Evolutionary conservation across 2,888 invertebrate species (phyloP), one percentile per base, ranked within the genome.

Genomic region (Masnerella sp.): DNA sequence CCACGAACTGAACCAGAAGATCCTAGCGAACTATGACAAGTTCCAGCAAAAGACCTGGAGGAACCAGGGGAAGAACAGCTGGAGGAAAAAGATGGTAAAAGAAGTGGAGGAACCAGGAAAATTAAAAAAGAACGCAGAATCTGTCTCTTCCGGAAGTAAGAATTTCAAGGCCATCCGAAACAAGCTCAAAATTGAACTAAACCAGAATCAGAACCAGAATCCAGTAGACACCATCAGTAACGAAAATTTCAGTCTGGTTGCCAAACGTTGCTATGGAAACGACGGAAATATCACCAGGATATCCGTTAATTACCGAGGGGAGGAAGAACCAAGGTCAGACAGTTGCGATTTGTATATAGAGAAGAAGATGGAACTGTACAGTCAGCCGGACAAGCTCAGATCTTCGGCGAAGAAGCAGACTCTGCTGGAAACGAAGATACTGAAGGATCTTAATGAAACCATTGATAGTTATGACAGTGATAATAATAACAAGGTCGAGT

Each of bases 1-100:
- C 7, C 84, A 85, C 62, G 87, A 87, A 38, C 67, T 87, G 17
- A 87, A 87, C 73, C 84, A 83, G 20, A 86, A 87, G 76, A 87
- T 87, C 14, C 74, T 86, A 1, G 82, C 82, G 2, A 87, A 84
- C 62, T 83, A 84, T 59, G 86, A 86, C 42, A 81, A 80, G 17
- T 84, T 85, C 45, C 85, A 85, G 28, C 82, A 83, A 14, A 85
- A 79, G 22, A 83, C 84, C 0, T 83, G 80, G 69, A 77, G 80
- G 9, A 52, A 5, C n/a, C 77, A 79, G 14, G 25, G 61, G 28
- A 76, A 78, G 18, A 56, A 54, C 0, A 49, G 20, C 5, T 64
- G 58, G 52, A 22, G 69, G 30, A 32, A 22, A 14, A 49, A 52
- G 0, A 8, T 34, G 15, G 0, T 30, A 5, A 47, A 58, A 28